phyloP scores from a whole-genome alignment of 2,113 vertebrate species.

The Oryctolagus cuniculus region DNA sequence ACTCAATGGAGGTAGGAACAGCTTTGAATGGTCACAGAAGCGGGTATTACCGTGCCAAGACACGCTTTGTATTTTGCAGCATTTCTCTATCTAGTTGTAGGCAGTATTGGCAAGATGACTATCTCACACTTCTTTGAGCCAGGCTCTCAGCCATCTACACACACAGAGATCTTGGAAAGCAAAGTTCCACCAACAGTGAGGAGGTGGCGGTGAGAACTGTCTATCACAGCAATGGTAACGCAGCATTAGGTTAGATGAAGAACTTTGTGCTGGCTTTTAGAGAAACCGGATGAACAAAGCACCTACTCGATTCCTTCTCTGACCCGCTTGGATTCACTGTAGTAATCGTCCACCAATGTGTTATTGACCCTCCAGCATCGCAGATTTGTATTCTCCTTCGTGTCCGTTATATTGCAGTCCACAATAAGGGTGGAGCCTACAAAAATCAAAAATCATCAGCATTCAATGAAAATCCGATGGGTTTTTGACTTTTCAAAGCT shows the following conservation, averaged over 20 bases:
- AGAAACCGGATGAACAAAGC: neutral
- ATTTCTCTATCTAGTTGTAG: rapidly evolving
- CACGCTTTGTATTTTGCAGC: neutral
- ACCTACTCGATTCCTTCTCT: conserved; percentile 79
- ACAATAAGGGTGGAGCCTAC: conserved; percentile 70
- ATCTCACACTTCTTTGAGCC: neutral
- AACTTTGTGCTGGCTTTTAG: neutral
- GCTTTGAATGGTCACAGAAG: neutral
- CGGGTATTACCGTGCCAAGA: neutral
- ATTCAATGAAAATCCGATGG: neutral
- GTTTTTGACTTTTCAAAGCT: neutral
- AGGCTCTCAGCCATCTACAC: neutral
- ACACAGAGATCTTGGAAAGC: neutral
- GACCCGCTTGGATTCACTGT: conserved; percentile 50
- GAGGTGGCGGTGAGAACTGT: no score
- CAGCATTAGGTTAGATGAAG: neutral
- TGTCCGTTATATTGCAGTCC: conserved; percentile 78
- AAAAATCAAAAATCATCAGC: neutral
- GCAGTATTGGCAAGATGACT: neutral
- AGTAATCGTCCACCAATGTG: conserved; percentile 69
- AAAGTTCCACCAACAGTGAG: neutral
- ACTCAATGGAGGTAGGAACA: neutral
- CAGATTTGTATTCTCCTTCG: conserved; percentile 60
- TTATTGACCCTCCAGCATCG: conserved; percentile 70
- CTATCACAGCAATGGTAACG: neutral